Conservation (phyloP, 2,113 vertebrate species). For the Hucho hucho region DNA sequence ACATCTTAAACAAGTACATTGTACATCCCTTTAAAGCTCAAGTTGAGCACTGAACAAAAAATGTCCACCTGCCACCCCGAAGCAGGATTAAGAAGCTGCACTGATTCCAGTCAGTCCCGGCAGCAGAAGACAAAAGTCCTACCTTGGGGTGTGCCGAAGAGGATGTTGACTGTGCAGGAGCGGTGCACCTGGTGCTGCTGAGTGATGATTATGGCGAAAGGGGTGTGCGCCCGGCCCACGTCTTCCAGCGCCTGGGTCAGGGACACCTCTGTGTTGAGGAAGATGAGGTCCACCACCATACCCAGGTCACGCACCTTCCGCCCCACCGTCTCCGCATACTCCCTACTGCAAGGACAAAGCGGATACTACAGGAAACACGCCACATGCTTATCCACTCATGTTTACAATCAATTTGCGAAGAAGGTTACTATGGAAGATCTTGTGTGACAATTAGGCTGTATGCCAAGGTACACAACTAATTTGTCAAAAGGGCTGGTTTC, state of each 20-base stretch:
- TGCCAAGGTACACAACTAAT: too few relatives aligned
- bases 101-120: neutral
- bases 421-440: too few relatives aligned
- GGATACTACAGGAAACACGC: too few relatives aligned
- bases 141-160: constrained; percentile 98
- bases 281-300: constrained; percentile 98
- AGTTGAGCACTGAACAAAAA: too few relatives aligned
- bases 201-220: constrained; percentile 97
- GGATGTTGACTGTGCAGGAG: constrained; percentile 97
- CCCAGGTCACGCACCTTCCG: constrained; percentile 93
- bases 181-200: constrained; percentile 97
- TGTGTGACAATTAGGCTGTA: too few relatives aligned
- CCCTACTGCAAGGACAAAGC: constrained; percentile 69
- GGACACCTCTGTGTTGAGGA: constrained; percentile 97
- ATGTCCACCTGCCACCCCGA: too few relatives aligned
- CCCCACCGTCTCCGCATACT: constrained; percentile 97
- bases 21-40: too few relatives aligned
- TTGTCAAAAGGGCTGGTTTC: too few relatives aligned
- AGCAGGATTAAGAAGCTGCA: neutral
- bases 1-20: too few relatives aligned
- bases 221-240: constrained; percentile 91
- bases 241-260: constrained; percentile 94
- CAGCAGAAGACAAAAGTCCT: neutral
- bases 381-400: too few relatives aligned
- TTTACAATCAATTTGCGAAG: too few relatives aligned